Conservation (phyloP, 2,888 invertebrate genomes). For the Eurois occulta region DNA sequence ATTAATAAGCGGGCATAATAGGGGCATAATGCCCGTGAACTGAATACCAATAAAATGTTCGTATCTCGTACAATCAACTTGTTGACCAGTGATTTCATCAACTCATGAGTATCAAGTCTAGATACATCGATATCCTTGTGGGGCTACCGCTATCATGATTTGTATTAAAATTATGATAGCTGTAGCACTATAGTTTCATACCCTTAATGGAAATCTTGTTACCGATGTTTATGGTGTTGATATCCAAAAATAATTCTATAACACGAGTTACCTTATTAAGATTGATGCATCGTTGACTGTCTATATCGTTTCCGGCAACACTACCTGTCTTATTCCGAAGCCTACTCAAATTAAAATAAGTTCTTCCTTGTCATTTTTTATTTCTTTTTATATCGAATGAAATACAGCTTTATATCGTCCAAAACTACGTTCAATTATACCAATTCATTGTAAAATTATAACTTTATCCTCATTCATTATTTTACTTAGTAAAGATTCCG, state of each 20-base stretch:
- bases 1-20: slow-evolving; percentile 61
- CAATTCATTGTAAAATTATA: not conserved
- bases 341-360: not conserved
- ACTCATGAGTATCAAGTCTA: slow-evolving; percentile 26
- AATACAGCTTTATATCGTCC: not conserved
- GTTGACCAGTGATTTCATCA: slow-evolving; percentile 46
- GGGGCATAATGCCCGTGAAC: slow-evolving; percentile 60
- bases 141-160: slow-evolving; percentile 25
- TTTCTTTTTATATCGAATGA: not conserved
- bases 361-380: not conserved
- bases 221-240: slow-evolving; percentile 8
- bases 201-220: slow-evolving; percentile 33
- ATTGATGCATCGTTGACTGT: slow-evolving; percentile 10
- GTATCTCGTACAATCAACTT: slow-evolving; percentile 54
- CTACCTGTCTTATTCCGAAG: slow-evolving; percentile 9
- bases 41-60: slow-evolving; percentile 63
- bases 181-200: slow-evolving; percentile 50
- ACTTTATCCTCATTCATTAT: not conserved
- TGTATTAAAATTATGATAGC: slow-evolving; percentile 29
- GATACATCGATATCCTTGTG: slow-evolving; percentile 21
- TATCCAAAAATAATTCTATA: not conserved
- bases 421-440: not conserved
- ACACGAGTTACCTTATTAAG: not conserved
- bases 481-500: slow-evolving; percentile 21
- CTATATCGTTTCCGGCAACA: slow-evolving; percentile 21